Base-by-base conservation (phyloP, 37 sponge, comb jelly and placozoan species). In the Axinella damicornis region DNA sequence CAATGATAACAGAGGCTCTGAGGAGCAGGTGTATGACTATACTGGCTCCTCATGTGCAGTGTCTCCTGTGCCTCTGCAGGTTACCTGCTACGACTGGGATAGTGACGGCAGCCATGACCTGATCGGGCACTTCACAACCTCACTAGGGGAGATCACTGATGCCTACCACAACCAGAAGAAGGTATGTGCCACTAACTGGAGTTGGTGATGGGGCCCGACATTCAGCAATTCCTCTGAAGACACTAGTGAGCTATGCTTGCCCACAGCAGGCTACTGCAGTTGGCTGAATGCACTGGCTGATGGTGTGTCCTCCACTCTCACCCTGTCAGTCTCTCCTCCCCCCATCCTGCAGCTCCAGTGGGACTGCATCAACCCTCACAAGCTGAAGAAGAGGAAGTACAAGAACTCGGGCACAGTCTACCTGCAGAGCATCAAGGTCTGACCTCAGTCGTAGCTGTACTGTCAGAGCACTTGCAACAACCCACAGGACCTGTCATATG, bases 81-180 rank as follows among this genome's bases (percentile, higher is more conserved):
- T 90, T 25, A 77, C 57, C 0, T 95, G 96, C 53, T 95, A 76
- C 83, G 96, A 95, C 84, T 92, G 89, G 84, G 96, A 95, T 56
- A 31, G 57, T 65, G 96, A 95, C 41, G 88, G 96, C 0, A 56
- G 71, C 32, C 85, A 92, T 57, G 96, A 95, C 52, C 80, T 95
- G 66, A 95, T 95, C 78, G 96, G 96, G 22, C 60, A 79, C 54
- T 92, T 89, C 74, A 62, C 40, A 20, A 90, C 93, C 20, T 78
- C 81, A 27, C 75, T 95, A 31, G 57, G 37, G 19, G 90, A 90
- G 63, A 64, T 93, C 41, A 58, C 53, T 11, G 68, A 60, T 6
- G 79, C 70, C 2, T 15, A 46, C 25, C 24, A 54, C 4, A 63
- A 4, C 0, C 21, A 58, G 18, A 65, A 58, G 6, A 69, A 83